Evolutionary conservation across 2,888 invertebrate species (phyloP).

Genomic region (Zeuzera pyrina): DNA sequence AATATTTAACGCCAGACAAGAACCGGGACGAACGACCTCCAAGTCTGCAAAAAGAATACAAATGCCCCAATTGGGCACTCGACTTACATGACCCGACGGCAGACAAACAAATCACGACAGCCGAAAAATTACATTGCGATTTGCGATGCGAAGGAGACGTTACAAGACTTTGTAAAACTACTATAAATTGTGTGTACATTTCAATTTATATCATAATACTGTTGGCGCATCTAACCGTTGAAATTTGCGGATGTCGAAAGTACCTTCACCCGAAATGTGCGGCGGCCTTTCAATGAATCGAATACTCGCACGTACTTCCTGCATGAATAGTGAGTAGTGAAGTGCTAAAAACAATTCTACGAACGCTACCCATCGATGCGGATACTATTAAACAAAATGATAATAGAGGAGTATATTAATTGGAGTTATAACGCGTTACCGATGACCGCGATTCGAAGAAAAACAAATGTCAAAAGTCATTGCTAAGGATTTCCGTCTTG

Average conservation of each 20-base stretch:
- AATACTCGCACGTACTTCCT: constrained; percentile 66
- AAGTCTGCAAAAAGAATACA: constrained; percentile 54
- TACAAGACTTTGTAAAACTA: too few species aligned
- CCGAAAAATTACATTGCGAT: too few species aligned
- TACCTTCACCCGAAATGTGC: constrained; percentile 30
- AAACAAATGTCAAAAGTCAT: constrained; percentile 49
- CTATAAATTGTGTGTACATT: too few species aligned
- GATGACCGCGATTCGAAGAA: constrained; percentile 38
- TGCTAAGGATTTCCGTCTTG: constrained; percentile 35
- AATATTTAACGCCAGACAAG: constrained; percentile 49
- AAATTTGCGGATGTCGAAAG: constrained; percentile 18
- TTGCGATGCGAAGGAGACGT: too few species aligned
- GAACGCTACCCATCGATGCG: constrained; percentile 6
- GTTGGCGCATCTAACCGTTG: too few species aligned
- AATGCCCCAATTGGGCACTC: constrained; percentile 31
- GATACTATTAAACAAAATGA: constrained; percentile 13
- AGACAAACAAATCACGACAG: too few species aligned
- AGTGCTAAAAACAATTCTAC: constrained; percentile 24
- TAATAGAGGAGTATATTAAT: neutral
- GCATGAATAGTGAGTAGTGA: constrained; percentile 34
- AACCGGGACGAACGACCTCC: constrained; percentile 71
- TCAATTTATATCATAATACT: too few species aligned
- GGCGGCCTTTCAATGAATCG: constrained; percentile 39
- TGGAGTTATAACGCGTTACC: too few species aligned
- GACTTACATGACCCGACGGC: too few species aligned